A percentile compares a stretch with the other conserved stretches of the same genome.
Evolutionary conservation across 2,113 vertebrate species (phyloP).

Genomic region (Pseudorectes ferrugineus): DNA sequence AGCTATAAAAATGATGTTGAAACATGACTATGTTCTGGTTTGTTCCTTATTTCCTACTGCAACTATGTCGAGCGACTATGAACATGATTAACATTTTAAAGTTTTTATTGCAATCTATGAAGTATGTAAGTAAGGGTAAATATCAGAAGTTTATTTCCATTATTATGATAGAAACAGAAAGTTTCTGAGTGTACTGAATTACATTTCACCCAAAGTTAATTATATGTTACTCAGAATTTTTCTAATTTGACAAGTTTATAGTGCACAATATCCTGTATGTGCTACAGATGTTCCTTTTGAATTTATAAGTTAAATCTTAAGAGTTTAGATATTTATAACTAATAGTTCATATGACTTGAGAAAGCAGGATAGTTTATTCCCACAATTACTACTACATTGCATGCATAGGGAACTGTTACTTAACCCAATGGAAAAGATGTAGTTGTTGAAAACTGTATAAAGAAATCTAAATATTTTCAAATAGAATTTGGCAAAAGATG

Average conservation of each 20-base stretch:
- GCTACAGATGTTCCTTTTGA: not conserved
- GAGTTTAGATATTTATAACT: not conserved
- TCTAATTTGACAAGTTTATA: not conserved
- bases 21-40: not conserved
- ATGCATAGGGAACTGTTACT: not conserved
- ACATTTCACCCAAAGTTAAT: not conserved
- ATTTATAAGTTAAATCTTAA: not conserved
- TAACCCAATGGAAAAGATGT: not conserved
- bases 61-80: not conserved
- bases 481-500: not conserved
- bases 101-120: not conserved
- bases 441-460: not conserved
- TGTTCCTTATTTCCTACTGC: not conserved
- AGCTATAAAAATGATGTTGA: not conserved
- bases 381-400: not conserved
- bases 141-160: not conserved
- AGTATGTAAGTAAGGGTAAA: not conserved
- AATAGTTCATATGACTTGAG: not conserved
- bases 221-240: not conserved
- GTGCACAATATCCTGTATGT: not conserved
- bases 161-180: not conserved
- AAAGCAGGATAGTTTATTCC: not conserved
- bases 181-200: not conserved
- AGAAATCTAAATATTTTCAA: not conserved
- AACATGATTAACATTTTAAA: not conserved